Evolutionary conservation across 2,797 vertebrate genomes (phyloP).

Genomic region (Eulemur rubriventer): DNA sequence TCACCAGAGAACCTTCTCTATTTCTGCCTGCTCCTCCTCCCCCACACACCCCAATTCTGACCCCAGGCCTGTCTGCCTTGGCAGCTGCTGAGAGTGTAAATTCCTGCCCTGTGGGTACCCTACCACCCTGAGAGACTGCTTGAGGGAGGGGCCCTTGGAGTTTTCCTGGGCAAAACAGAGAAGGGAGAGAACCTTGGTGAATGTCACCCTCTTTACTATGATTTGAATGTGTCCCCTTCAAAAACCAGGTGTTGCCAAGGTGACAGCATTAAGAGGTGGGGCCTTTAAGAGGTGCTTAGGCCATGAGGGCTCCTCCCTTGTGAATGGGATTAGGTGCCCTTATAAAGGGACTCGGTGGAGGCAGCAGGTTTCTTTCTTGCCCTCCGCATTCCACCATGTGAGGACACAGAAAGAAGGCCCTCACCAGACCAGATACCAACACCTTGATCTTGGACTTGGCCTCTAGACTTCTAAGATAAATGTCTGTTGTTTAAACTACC

Average conservation of each 20-base stretch:
- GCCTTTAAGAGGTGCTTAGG: neutral
- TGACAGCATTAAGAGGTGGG: neutral
- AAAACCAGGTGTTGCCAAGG: neutral
- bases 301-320: neutral
- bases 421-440: neutral
- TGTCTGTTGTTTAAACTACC: neutral
- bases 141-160: neutral
- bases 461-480: neutral
- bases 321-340: neutral
- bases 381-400: neutral
- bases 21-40: neutral
- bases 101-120: neutral
- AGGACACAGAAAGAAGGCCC: neutral
- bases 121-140: neutral
- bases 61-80: neutral
- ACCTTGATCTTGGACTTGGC: neutral
- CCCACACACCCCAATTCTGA: neutral
- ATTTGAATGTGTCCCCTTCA: neutral
- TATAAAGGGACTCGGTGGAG: neutral
- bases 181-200: neutral
- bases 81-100: neutral
- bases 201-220: neutral
- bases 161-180: neutral
- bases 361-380: neutral
- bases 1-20: neutral